Evolutionary conservation across 2,113 vertebrate genomes (phyloP).

Genomic region (Chaetorhynchus papuensis): DNA sequence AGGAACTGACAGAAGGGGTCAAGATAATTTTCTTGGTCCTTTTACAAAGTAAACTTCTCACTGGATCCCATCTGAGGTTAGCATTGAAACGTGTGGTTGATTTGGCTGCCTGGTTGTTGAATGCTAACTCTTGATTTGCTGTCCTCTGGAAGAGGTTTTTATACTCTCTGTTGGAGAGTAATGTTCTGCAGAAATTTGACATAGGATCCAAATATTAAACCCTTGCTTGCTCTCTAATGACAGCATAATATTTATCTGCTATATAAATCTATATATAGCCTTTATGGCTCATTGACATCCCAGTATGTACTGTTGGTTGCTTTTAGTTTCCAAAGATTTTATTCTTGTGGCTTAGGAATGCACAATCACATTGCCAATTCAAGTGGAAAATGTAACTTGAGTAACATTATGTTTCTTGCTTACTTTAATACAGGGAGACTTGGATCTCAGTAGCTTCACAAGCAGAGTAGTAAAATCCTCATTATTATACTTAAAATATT

Average conservation of each 20-base stretch:
- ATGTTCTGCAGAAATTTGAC: slow-evolving; percentile 28
- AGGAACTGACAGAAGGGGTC: background rate
- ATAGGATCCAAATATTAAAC: slow-evolving; percentile 11
- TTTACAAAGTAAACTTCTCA: background rate
- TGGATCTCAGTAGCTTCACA: background rate
- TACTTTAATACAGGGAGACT: background rate
- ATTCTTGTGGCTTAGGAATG: slow-evolving; percentile 9
- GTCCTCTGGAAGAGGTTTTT: background rate
- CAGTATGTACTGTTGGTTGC: background rate
- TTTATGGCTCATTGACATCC: slow-evolving; percentile 32
- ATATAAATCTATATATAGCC: slow-evolving; percentile 34
- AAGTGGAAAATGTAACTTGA: slow-evolving; percentile 45
- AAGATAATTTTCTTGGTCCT: background rate
- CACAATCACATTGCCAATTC: slow-evolving; percentile 3
- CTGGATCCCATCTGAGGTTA: background rate
- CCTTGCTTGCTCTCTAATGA: background rate
- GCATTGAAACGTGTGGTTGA: background rate
- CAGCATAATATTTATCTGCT: slow-evolving; percentile 10
- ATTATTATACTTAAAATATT: background rate
- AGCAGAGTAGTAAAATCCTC: background rate
- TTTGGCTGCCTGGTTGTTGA: background rate
- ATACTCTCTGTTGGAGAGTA: background rate
- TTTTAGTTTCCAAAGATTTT: slow-evolving; percentile 35
- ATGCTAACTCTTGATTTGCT: background rate
- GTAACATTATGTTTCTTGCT: background rate